Conservation (phyloP, 2,888 invertebrate species). For the Macroteleia sp. region DNA sequence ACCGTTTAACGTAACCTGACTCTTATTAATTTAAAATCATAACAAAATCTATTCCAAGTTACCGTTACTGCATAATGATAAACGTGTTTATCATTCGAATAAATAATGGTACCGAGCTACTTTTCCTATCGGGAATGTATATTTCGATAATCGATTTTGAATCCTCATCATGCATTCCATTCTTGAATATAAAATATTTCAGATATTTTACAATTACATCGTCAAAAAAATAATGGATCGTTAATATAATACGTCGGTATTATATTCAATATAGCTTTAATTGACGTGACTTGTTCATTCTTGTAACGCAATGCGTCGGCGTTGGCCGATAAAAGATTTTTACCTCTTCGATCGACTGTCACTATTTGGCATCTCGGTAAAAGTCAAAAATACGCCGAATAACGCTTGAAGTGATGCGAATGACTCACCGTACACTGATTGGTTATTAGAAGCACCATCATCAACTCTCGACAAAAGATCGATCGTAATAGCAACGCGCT, state of each 20-base stretch:
- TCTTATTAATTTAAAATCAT: conserved; percentile 25
- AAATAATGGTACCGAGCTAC: conserved; percentile 44
- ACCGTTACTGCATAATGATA: too few species aligned
- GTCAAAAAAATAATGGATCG: conserved; percentile 42
- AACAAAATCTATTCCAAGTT: conserved; percentile 39
- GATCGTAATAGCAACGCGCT: conserved; percentile 64
- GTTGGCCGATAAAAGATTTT: conserved; percentile 59
- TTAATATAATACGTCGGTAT: conserved; percentile 54
- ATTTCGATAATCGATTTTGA: conserved; percentile 23
- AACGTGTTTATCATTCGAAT: conserved; percentile 32
- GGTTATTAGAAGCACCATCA: conserved; percentile 64
- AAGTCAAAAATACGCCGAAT: conserved; percentile 61
- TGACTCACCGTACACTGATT: conserved; percentile 62
- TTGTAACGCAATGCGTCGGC: conserved; percentile 58
- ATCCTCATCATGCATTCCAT: conserved; percentile 39
- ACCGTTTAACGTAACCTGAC: too few species aligned
- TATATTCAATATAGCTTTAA: conserved; percentile 64
- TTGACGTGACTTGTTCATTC: conserved; percentile 63
- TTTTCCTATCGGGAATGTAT: conserved; percentile 28
- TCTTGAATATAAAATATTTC: conserved; percentile 32
- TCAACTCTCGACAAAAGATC: conserved; percentile 63
- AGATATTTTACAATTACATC: conserved; percentile 51
- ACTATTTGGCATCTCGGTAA: conserved; percentile 55
- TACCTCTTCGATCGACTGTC: conserved; percentile 57
- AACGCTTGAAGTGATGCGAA: conserved; percentile 61